These are phyloP conservation scores for Nibea albiflora DNA, from an alignment of 2,113 vertebrate genomes.

Conservation along the genomic window DNA sequence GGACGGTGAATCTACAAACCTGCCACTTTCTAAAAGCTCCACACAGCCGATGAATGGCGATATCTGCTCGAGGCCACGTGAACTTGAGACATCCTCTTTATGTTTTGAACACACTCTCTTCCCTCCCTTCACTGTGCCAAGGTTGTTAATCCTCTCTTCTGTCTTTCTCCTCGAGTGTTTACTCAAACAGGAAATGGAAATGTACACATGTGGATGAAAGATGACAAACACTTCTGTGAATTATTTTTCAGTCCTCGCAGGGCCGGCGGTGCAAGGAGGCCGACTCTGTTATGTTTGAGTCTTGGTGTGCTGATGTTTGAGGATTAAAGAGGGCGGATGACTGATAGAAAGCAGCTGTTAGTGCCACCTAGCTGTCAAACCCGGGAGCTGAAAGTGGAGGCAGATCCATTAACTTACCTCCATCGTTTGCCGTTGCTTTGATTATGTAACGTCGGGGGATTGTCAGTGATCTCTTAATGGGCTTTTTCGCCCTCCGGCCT, in stretches of 20 bases:
- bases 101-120: slow-evolving; percentile 3
- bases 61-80: background rate
- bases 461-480: slow-evolving; percentile 62
- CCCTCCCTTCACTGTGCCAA: background rate
- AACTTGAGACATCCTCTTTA: slow-evolving; percentile 4
- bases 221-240: slow-evolving; percentile 20
- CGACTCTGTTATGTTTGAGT: background rate
- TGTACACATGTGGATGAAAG: slow-evolving; percentile 15
- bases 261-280: background rate
- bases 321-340: background rate
- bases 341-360: background rate
- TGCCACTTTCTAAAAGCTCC: background rate
- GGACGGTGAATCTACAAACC: background rate
- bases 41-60: background rate
- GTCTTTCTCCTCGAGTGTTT: slow-evolving; percentile 34
- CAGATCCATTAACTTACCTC: background rate
- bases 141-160: slow-evolving; percentile 6
- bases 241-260: background rate
- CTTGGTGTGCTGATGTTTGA: background rate
- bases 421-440: background rate
- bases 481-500: slow-evolving; percentile 11
- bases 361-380: slow-evolving; percentile 62
- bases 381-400: background rate
- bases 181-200: slow-evolving; percentile 66
- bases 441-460: slow-evolving; percentile 18